Conservation (phyloP, 2,113 vertebrate genomes). For the Conger conger region DNA sequence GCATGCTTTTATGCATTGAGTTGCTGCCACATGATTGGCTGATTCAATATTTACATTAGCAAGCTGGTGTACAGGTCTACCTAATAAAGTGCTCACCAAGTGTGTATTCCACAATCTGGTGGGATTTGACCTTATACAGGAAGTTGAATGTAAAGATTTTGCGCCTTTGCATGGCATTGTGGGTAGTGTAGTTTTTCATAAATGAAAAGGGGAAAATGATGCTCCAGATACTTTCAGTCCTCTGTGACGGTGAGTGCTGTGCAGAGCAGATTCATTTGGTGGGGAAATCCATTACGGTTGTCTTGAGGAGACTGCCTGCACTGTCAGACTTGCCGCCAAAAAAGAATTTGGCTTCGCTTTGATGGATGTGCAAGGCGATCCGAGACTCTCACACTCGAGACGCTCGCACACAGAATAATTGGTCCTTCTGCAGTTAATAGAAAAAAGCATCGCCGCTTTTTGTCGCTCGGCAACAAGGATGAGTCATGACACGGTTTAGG, state of each 20-base stretch:
- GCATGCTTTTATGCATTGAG: no score
- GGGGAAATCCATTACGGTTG: conserved; percentile 52
- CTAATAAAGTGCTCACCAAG: no score
- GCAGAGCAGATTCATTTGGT: conserved; percentile 64
- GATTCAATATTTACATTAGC: no score
- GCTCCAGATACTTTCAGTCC: conserved; percentile 52
- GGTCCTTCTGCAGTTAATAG: no score
- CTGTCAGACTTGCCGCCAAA: conserved; percentile 62
- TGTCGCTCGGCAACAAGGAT: background rate
- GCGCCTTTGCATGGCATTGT: background rate
- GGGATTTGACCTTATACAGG: background rate
- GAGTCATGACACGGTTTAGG: background rate
- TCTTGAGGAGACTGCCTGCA: conserved; percentile 67
- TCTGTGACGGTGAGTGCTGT: conserved; percentile 47
- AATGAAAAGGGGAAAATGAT: background rate
- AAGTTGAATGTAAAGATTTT: background rate
- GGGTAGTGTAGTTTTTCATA: background rate
- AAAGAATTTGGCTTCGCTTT: conserved; percentile 52
- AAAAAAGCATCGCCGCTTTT: background rate
- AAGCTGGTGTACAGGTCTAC: no score
- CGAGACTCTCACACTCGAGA: background rate
- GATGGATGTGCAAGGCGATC: conserved; percentile 12
- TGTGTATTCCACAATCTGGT: no score
- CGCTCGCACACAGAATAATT: background rate
- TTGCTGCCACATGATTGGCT: no score